These are phyloP conservation scores for Onychostoma macrolepis DNA, from an alignment of 2,113 vertebrate species.

Conservation along the genomic window DNA sequence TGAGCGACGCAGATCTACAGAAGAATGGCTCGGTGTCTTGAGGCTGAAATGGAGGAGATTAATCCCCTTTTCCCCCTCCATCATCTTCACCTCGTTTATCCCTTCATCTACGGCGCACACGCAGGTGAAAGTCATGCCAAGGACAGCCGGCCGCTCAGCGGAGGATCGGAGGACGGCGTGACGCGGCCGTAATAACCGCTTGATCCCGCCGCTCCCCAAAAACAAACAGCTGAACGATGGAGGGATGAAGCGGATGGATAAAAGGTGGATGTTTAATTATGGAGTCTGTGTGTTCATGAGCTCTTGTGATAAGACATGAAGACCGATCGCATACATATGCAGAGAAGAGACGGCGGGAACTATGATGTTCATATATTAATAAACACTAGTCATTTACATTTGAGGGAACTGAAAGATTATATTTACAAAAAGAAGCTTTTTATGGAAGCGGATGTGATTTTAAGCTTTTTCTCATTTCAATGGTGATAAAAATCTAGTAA, in stretches of 20 bases:
- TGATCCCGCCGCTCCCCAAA: neutral
- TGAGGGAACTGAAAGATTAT: too few relatives aligned
- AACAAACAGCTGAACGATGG: slow-evolving; percentile 8
- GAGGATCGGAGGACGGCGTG: neutral
- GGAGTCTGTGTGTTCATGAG: neutral
- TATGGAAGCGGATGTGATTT: too few relatives aligned
- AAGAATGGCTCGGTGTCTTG: neutral
- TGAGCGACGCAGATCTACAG: neutral
- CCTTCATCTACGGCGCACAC: neutral
- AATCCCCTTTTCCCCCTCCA: neutral
- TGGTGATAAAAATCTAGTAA: too few relatives aligned
- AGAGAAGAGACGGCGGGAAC: too few relatives aligned
- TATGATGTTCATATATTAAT: too few relatives aligned
- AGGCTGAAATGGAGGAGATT: slow-evolving; percentile 20
- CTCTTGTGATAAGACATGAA: too few relatives aligned
- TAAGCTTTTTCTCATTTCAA: too few relatives aligned
- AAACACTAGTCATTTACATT: too few relatives aligned
- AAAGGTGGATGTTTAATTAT: neutral
- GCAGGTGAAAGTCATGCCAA: slow-evolving; percentile 40
- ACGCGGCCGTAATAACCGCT: neutral
- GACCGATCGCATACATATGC: too few relatives aligned
- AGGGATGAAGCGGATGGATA: neutral
- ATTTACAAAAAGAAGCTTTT: too few relatives aligned
- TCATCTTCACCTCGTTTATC: neutral
- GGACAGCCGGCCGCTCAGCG: slow-evolving; percentile 31